These are phyloP conservation scores for Apodemia duryi DNA, from an alignment of 2,888 invertebrate genomes.

Conservation along the genomic window DNA sequence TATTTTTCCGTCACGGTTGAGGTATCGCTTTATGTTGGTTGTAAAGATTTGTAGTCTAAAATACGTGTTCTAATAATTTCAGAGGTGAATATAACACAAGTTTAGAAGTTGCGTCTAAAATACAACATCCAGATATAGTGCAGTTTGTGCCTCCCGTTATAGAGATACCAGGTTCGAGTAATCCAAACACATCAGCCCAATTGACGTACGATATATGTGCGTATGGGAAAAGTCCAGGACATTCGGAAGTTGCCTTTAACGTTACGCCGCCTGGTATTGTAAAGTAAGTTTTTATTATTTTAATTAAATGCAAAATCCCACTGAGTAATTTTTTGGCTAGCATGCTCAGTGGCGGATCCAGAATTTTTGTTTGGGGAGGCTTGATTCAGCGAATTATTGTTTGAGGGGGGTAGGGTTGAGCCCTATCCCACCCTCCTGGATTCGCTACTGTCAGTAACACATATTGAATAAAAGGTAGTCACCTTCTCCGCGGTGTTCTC, in stretches of 20 bases:
- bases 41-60: background rate
- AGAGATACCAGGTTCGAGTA: slow-evolving; percentile 51
- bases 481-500: slow-evolving; percentile 65
- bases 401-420: too few species aligned
- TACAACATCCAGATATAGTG: slow-evolving; percentile 83
- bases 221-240: slow-evolving; percentile 82
- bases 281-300: slow-evolving; percentile 50
- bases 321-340: too few species aligned
- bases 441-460: too few species aligned
- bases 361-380: too few species aligned
- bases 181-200: slow-evolving; percentile 50
- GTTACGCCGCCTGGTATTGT: slow-evolving; percentile 72
- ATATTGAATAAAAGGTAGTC: background rate
- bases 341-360: too few species aligned
- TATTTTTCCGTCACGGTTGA: background rate
- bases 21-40: background rate
- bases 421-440: too few species aligned
- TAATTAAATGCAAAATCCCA: too few species aligned
- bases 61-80: slow-evolving; percentile 33
- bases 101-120: slow-evolving; percentile 73
- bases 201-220: slow-evolving; percentile 73
- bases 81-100: slow-evolving; percentile 68
- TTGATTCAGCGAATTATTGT: too few species aligned
- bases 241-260: slow-evolving; percentile 81
- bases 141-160: slow-evolving; percentile 73